Base-by-base conservation (phyloP, 1,140 invertebrate species). In the Nixonia krombeini region DNA sequence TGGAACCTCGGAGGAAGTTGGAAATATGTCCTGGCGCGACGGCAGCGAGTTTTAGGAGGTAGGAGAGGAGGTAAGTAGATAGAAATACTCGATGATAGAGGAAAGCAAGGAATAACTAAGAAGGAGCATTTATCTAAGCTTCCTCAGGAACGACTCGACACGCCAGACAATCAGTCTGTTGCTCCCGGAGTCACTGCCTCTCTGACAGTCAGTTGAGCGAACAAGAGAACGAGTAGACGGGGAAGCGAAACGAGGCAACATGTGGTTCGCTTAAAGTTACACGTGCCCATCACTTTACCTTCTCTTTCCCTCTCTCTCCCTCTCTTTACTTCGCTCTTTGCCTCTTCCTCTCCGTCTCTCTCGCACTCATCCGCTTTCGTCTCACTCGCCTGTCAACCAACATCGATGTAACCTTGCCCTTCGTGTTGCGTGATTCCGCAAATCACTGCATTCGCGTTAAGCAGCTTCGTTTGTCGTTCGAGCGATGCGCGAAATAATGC, bases 191-290 rank as follows among this genome's bases (percentile, higher is more conserved):
- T 29, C 33, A 33, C 37, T 47, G 46, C 57, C 41, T 45, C 35
- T 21, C 8, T 8, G 40, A 38, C 13, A 64, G 47, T 52, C 33
- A 49, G 42, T 55, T 40, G 42, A 51, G 51, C 45, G 8, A 21
- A n/a, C n/a, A 33, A 51, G 49, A 50, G 46, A 41, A 58, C 28
- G 45, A 55, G 29, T 25, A 42, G 41, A 52, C 25, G 25, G 42
- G 42, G 23, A 44, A 55, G 40, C 31, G 13, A 66, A 63, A 59
- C 42, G 38, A 72, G 67, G 74, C 74, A 76, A 78, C 76, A 73
- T 72, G 76, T 78, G 74, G 74, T 78, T 78, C 59, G 58, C 65
- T 70, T 52, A 61, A 67, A 72, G 56, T 74, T 76, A 74, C 55
- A 67, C 59, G 49, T 70, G 56, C 65, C 59, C 53, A 58, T 58